A percentile compares a stretch with the other conserved stretches of the same genome.
Evolutionary conservation across 2,113 vertebrate genomes (phyloP).

Genomic region (Nothoprocta perdicaria): DNA sequence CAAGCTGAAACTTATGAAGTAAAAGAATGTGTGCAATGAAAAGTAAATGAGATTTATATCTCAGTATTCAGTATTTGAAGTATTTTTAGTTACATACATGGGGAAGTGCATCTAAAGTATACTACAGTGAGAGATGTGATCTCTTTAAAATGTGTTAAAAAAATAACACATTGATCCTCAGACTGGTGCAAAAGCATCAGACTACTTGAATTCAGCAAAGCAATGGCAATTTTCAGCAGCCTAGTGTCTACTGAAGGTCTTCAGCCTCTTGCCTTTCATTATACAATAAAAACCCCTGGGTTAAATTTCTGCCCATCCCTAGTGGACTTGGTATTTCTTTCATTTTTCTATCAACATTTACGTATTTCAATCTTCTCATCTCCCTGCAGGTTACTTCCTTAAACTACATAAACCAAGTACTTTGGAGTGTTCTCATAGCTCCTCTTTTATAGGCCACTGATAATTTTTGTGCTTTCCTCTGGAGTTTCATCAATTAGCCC

Average conservation of each 20-base stretch:
- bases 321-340: neutral
- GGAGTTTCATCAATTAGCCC: constrained; percentile 63
- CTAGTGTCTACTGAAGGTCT: constrained; percentile 1
- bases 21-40: constrained; percentile 19
- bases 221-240: constrained; percentile 24
- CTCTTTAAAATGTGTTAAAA: constrained; percentile 35
- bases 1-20: neutral
- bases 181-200: constrained; percentile 54
- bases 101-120: constrained; percentile 14
- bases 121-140: neutral
- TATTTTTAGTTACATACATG: constrained; percentile 54
- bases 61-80: constrained; percentile 5
- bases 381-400: neutral
- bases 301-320: neutral
- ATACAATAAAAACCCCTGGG: neutral
- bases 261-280: neutral
- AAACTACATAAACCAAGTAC: neutral
- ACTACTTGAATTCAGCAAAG: constrained; percentile 31
- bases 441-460: constrained; percentile 54
- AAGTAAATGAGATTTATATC: constrained; percentile 52
- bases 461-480: constrained; percentile 39
- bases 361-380: neutral
- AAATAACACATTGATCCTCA: constrained; percentile 55
- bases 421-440: neutral
- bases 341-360: neutral